A percentile compares a stretch with the other conserved stretches of the same genome.
Conservation (phyloP, 2,888 invertebrate genomes). For the Pteria penguin region DNA sequence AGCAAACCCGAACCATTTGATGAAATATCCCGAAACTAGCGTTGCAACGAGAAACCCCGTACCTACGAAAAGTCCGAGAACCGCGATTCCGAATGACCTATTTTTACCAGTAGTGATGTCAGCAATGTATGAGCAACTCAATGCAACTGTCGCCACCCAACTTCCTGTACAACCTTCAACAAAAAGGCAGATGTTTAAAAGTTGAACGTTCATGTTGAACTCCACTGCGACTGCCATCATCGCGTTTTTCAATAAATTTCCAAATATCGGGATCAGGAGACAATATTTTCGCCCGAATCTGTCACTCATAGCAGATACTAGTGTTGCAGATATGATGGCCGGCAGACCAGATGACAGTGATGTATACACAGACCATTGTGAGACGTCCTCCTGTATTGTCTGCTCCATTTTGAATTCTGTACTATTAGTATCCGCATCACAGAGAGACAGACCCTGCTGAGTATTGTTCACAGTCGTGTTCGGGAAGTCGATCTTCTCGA, state of each 20-base stretch:
- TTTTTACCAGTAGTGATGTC: slow-evolving; percentile 27
- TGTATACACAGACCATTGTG: slow-evolving; percentile 18
- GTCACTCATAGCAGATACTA: slow-evolving; percentile 25
- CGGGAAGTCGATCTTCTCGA: not conserved
- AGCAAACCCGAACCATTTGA: slow-evolving; percentile 21
- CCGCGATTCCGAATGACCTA: slow-evolving; percentile 28
- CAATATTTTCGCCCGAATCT: slow-evolving; percentile 26
- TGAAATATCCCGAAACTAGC: slow-evolving; percentile 28
- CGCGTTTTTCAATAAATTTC: slow-evolving; percentile 16
- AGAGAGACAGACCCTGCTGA: not conserved
- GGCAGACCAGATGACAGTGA: slow-evolving; percentile 25
- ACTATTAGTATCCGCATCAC: slow-evolving; percentile 5
- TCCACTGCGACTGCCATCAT: slow-evolving; percentile 18
- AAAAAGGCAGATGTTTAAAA: slow-evolving; percentile 11
- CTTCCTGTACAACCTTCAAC: slow-evolving; percentile 26
- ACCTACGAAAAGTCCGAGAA: slow-evolving; percentile 19
- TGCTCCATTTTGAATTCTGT: slow-evolving; percentile 21
- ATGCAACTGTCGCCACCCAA: slow-evolving; percentile 7
- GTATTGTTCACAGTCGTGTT: slow-evolving; percentile 6
- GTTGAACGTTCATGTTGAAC: slow-evolving; percentile 8
- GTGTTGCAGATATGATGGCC: slow-evolving; percentile 3
- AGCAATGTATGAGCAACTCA: slow-evolving; percentile 14
- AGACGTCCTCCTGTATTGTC: slow-evolving; percentile 16
- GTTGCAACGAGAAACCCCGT: slow-evolving; percentile 14
- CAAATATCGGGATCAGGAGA: slow-evolving; percentile 14